Evolutionary conservation across 2,888 invertebrate genomes (phyloP), one percentile per base, ranked within the genome.

Genomic region (Drosophila maculinotata): DNA sequence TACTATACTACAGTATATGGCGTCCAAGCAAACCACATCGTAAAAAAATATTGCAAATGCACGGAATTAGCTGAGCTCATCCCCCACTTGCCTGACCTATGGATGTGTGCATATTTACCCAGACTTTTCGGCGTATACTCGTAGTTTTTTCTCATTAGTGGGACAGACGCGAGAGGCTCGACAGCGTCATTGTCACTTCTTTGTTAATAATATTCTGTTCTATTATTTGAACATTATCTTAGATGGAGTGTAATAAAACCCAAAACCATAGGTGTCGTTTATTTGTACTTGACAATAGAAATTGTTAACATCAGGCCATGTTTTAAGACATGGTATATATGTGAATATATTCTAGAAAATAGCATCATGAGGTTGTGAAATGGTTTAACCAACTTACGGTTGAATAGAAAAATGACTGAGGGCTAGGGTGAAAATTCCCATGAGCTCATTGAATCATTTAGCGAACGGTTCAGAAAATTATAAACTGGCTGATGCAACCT

Each of bases 251-350:
- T 28, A 48, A 23, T 25, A 14, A 30, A 12, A 26, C 26, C 48
- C 48, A 31, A 38, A 20, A 30, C 47, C 30, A 44, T 45, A 36
- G 31, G 2, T 17, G 1, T 25, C 15, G 25, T 25, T 44, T 81
- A 59, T 84, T 84, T 81, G 62, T 35, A 23, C 28, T 59, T 54
- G 17, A n/a, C 45, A 79, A 84, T 84, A 63, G 68, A 81, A 78
- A 67, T 53, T 35, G 28, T 25, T 44, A 20, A 20, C 20, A 2
- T 20, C 20, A 20, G 2, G 47, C 52, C 44, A 33, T 9, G 25
- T 66, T 60, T 28, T 65, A 63, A 72, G 51, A 62, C 48, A 20
- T 39, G 20, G 36, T 15, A 14, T n/a, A 42, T 28, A 35, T 44
- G 42, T 26, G 35, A 58, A 54, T 39, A 25, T 30, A 26, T 38